These are phyloP conservation scores for Cervus canadensis DNA, from an alignment of 2,113 vertebrate genomes.

Conservation along the genomic window DNA sequence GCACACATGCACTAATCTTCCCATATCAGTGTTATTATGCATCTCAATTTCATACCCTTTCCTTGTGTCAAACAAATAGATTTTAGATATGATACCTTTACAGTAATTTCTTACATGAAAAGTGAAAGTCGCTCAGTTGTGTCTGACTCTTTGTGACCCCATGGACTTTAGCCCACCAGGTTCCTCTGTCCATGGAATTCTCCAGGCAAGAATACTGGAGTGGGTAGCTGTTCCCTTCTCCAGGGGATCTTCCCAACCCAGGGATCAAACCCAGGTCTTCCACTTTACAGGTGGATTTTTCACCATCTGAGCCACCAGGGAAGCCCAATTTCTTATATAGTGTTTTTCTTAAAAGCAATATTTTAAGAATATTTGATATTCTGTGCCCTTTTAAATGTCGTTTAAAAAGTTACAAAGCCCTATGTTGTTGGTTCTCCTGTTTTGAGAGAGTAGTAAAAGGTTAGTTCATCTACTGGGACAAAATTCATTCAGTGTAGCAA, in stretches of 20 bases:
- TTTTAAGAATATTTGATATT: neutral
- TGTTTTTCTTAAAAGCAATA: neutral
- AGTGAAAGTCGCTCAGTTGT: neutral
- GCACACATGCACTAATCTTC: neutral
- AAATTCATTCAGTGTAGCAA: neutral
- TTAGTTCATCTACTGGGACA: neutral
- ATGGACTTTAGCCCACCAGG: neutral
- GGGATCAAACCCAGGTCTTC: neutral
- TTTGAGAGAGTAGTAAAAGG: neutral
- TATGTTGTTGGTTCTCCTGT: neutral
- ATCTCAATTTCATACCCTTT: neutral
- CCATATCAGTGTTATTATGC: neutral
- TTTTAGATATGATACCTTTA: neutral
- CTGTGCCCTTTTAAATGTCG: neutral
- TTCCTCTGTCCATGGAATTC: neutral
- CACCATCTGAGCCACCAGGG: neutral
- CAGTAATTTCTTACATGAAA: neutral
- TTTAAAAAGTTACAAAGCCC: neutral
- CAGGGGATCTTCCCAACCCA: neutral
- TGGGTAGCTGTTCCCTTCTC: neutral
- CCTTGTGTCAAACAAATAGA: neutral
- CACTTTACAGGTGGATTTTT: neutral
- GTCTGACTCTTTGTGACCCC: fast-evolving
- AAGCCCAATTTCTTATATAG: neutral
- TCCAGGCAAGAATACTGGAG: neutral